These are phyloP conservation scores for Drosophila prostipennis DNA, from an alignment of 2,888 invertebrate genomes.

Conservation along the genomic window DNA sequence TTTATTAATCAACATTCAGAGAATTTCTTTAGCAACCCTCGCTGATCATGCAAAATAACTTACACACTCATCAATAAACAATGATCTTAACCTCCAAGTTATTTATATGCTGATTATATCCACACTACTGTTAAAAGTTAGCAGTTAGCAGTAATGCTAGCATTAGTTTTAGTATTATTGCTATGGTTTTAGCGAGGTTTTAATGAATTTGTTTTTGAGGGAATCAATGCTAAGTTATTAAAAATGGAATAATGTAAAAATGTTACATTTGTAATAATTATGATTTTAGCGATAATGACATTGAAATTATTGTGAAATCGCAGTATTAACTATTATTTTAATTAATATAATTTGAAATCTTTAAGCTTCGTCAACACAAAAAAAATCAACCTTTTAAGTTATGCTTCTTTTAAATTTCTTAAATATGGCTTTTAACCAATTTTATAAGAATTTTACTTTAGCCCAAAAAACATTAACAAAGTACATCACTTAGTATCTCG, in stretches of 20 bases:
- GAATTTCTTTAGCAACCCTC: constrained; percentile 3
- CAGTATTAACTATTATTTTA: too few species aligned
- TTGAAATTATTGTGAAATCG: too few species aligned
- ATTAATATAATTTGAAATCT: too few species aligned
- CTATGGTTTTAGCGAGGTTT: background rate
- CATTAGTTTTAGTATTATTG: constrained; percentile 6
- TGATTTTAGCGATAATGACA: too few species aligned
- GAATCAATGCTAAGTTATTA: background rate
- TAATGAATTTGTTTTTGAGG: background rate
- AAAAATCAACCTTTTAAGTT: too few species aligned
- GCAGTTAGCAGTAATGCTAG: background rate
- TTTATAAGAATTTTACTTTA: background rate
- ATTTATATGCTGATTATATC: constrained; percentile 22
- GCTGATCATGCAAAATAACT: background rate
- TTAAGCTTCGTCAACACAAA: too few species aligned
- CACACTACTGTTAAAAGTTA: background rate
- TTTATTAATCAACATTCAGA: too few species aligned
- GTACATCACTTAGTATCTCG: constrained; percentile 3
- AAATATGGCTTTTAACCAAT: too few species aligned
- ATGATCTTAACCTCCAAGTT: constrained; percentile 1
- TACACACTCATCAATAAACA: constrained; percentile 5
- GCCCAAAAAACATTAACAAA: background rate
- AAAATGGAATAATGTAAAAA: too few species aligned
- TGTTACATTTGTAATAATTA: too few species aligned
- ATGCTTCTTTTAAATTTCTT: too few species aligned